Base-by-base conservation (phyloP, 2,888 invertebrate genomes). In the Adelognathus sp. region DNA sequence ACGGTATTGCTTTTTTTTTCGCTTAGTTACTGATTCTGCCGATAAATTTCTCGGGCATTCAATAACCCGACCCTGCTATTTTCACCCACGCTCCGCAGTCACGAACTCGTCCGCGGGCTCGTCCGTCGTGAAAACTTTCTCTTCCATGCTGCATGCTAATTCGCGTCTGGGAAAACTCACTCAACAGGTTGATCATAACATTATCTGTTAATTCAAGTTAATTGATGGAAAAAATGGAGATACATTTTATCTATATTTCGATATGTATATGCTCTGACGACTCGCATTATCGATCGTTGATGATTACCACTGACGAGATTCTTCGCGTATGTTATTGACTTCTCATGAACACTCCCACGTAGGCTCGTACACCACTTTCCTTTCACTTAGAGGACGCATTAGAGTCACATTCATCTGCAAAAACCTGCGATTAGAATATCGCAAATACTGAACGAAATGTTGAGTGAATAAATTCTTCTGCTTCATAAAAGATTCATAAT, bases 121-220 rank as follows among this genome's bases (percentile, higher is more conserved):
- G 70, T 79, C 60, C 71, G 46, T 67, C 54, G 71, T 60, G n/a
- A 75, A 63, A 71, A 79, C 79, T 79, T 79, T 79, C 79, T 79
- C 75, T 61, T 63, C 29, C 33, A 71, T 66, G 66, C 29, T 61
- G 21, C 18, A 61, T 33, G 69, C 16, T 66, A 63, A 79, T 67
- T 60, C 33, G 52, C 61, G 50, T 70, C 61, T 56, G 75, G 44
- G 75, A 79, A 79, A 71, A 71, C 16, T 71, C 31, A 18, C 71
- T 29, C 27, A 46, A n/a, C 60, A 27, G 44, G 54, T 27, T 11
- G 7, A 44, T 56, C 29, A 14, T 50, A 58, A 50, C 7, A 66
- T 41, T 61, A 70, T 60, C 31, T 9, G 75, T 66, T 75, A 61
- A 75, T 79, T 71, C 61, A 79, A 46, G 66, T 70, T 50, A 46